These are phyloP conservation scores for Hypercompe scribonia DNA, from an alignment of 2,888 invertebrate species.

Conservation along the genomic window DNA sequence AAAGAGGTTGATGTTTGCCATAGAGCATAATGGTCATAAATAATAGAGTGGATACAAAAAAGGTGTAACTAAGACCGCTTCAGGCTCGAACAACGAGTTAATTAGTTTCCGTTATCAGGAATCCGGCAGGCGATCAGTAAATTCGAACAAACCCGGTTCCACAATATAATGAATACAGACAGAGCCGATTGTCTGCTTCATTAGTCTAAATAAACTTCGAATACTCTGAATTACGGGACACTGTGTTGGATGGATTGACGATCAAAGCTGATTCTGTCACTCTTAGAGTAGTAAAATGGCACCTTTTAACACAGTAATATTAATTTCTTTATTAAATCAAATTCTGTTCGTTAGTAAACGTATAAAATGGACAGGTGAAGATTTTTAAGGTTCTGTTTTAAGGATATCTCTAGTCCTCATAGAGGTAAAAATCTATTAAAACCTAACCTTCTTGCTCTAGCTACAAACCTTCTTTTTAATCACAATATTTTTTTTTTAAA, in stretches of 20 bases:
- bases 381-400: no score
- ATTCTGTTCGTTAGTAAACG: no score
- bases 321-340: no score
- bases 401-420: no score
- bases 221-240: slow-evolving; percentile 35
- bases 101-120: slow-evolving; percentile 35
- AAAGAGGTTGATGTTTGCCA: not conserved
- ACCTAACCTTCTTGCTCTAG: no score
- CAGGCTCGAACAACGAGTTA: slow-evolving; percentile 31
- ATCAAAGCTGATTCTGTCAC: slow-evolving; percentile 24
- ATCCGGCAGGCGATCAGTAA: slow-evolving; percentile 35
- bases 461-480: no score
- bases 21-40: not conserved
- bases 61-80: not conserved
- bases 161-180: slow-evolving; percentile 54
- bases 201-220: slow-evolving; percentile 39
- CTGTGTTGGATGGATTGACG: slow-evolving; percentile 17
- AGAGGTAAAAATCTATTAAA: no score
- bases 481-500: not conserved
- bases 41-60: not conserved
- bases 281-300: not conserved
- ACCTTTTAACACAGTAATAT: not conserved
- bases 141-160: slow-evolving; percentile 31
- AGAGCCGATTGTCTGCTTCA: slow-evolving; percentile 53
- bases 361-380: no score